phyloP scores from a whole-genome alignment of 2,113 vertebrate species.

The Nibea coibor region DNA sequence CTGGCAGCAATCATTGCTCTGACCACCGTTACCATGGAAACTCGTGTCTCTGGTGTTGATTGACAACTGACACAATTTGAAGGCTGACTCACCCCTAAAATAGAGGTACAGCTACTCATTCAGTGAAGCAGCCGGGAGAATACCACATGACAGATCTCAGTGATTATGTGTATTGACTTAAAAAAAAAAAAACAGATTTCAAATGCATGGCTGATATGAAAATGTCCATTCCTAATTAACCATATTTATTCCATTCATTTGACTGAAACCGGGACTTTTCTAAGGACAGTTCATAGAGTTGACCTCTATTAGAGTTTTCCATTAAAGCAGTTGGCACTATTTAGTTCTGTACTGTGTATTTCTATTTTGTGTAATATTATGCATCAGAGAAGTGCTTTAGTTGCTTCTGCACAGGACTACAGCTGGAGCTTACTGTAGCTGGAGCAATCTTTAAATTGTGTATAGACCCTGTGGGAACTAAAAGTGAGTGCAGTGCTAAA shows the following conservation, averaged over 20 bases:
- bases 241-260: not conserved
- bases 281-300: not conserved
- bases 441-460: conserved; percentile 26
- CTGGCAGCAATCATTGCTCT: conserved; percentile 53
- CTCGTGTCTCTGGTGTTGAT: conserved; percentile 61
- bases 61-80: conserved; percentile 72
- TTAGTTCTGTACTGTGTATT: not conserved
- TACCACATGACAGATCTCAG: conserved; percentile 1
- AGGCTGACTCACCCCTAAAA: conserved; percentile 67
- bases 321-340: not conserved
- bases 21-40: conserved; percentile 77
- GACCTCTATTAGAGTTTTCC: not conserved
- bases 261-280: not conserved
- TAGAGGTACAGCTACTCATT: conserved; percentile 38
- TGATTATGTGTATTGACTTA: not conserved
- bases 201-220: conserved; percentile 10
- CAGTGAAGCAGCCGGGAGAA: conserved; percentile 29
- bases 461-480: conserved; percentile 20
- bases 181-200: not conserved
- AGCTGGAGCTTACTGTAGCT: not conserved
- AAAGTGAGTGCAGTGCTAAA: conserved; percentile 22
- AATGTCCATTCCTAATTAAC: not conserved
- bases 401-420: not conserved
- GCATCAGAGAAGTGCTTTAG: not conserved
- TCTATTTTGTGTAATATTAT: not conserved